A percentile compares a stretch with the other conserved stretches of the same genome.
Conservation (phyloP, 2,797 vertebrate genomes). For the Anguilla obscura region DNA sequence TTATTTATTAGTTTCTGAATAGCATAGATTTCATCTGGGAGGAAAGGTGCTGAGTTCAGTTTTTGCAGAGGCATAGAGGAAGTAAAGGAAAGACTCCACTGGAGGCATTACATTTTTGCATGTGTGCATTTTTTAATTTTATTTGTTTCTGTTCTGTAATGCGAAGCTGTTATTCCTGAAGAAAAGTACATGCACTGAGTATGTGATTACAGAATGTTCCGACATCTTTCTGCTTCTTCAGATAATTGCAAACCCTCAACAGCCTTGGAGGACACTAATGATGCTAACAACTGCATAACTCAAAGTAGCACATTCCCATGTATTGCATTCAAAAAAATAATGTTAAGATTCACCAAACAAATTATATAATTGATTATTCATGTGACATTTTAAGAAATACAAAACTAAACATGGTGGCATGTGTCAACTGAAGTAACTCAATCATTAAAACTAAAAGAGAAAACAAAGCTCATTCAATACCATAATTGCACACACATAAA, state of each 20-base stretch:
- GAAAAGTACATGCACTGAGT: background rate
- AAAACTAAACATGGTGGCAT: slow-evolving; percentile 4
- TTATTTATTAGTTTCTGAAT: background rate
- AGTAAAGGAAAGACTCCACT: background rate
- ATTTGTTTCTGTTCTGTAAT: slow-evolving; percentile 11
- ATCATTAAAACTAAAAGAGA: slow-evolving; percentile 6
- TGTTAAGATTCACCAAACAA: background rate
- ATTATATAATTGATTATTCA: slow-evolving; percentile 26
- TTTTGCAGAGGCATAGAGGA: background rate
- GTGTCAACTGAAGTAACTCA: background rate
- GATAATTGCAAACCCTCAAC: background rate
- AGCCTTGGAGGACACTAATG: background rate
- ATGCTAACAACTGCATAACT: background rate
- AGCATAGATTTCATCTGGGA: background rate
- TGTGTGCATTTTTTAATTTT: background rate
- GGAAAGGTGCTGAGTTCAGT: background rate
- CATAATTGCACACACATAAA: background rate
- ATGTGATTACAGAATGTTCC: slow-evolving; percentile 8
- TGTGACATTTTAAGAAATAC: slow-evolving; percentile 22
- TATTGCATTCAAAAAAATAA: background rate
- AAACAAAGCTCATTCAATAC: background rate
- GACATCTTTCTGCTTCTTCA: slow-evolving; percentile 2
- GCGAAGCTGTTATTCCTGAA: background rate
- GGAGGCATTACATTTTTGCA: slow-evolving; percentile 10
- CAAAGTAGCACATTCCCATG: background rate